phyloP scores from a whole-genome alignment of 2,888 invertebrate genomes.

The Drosophila heteroneura region DNA sequence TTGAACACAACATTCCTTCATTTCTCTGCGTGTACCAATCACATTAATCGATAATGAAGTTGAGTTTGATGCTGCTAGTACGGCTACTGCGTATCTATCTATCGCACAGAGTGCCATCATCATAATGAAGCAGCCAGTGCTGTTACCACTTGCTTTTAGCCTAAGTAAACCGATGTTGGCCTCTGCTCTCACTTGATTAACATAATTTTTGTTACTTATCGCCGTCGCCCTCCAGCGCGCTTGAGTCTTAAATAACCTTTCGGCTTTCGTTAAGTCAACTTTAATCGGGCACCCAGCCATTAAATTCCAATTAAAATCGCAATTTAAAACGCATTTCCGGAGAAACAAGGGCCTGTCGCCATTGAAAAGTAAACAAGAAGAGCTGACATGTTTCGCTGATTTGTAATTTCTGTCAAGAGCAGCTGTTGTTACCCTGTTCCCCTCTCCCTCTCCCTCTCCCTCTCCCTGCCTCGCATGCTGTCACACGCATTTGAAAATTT shows the following conservation, averaged over 20 bases:
- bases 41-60: slow-evolving; percentile 74
- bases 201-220: slow-evolving; percentile 56
- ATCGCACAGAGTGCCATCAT: slow-evolving; percentile 50
- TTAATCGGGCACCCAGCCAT: slow-evolving; percentile 66
- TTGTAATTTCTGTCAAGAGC: slow-evolving; percentile 73
- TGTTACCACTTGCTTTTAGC: slow-evolving; percentile 19
- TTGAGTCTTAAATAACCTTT: slow-evolving; percentile 26
- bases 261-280: slow-evolving; percentile 48
- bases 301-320: slow-evolving; percentile 74
- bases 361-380: slow-evolving; percentile 52
- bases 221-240: background rate
- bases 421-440: slow-evolving; percentile 57
- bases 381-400: slow-evolving; percentile 65
- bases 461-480: slow-evolving; percentile 5
- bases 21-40: slow-evolving; percentile 2
- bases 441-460: background rate
- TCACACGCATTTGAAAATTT: slow-evolving; percentile 60
- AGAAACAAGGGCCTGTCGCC: background rate
- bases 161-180: slow-evolving; percentile 11
- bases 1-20: background rate
- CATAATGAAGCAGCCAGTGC: slow-evolving; percentile 61
- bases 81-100: slow-evolving; percentile 8
- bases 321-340: slow-evolving; percentile 62
- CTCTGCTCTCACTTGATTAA: slow-evolving; percentile 56
- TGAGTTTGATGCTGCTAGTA: slow-evolving; percentile 35